Percentiles rank a stretch among this genome's conserved stretches.
These are phyloP conservation scores for Latheticus oryzae DNA, from an alignment of 2,888 invertebrate species.

Conservation along the genomic window DNA sequence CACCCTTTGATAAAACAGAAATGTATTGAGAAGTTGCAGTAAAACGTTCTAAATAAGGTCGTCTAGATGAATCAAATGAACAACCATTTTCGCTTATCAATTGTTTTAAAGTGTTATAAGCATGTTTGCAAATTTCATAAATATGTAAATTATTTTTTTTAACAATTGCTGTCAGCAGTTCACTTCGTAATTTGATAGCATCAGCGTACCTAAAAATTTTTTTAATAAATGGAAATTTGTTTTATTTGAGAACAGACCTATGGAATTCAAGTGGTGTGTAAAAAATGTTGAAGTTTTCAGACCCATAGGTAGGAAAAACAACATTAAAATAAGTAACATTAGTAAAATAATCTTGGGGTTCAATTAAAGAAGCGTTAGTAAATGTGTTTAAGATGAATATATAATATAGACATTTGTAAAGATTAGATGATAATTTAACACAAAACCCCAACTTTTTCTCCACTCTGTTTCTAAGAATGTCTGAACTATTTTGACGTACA, in stretches of 20 bases:
- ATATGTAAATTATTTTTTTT: slow-evolving; percentile 5
- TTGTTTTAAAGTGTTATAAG: slow-evolving; percentile 1
- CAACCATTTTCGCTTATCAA: background rate
- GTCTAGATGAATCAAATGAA: slow-evolving; percentile 26
- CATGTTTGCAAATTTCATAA: slow-evolving; percentile 15
- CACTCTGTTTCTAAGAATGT: slow-evolving; percentile 52
- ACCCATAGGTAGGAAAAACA: slow-evolving; percentile 49
- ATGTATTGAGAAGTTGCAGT: slow-evolving; percentile 47
- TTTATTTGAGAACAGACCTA: no score
- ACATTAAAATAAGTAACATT: slow-evolving; percentile 45
- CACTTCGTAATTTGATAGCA: slow-evolving; percentile 22
- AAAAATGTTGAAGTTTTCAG: slow-evolving; percentile 53
- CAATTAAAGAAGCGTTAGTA: slow-evolving; percentile 49
- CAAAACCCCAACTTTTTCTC: slow-evolving; percentile 52
- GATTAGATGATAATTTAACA: slow-evolving; percentile 50
- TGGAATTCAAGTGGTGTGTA: slow-evolving; percentile 51
- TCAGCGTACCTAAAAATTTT: slow-evolving; percentile 40
- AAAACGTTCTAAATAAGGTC: slow-evolving; percentile 46
- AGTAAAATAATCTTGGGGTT: slow-evolving; percentile 51
- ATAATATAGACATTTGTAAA: slow-evolving; percentile 51
- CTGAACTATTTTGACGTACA: slow-evolving; percentile 48
- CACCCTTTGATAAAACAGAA: slow-evolving; percentile 44
- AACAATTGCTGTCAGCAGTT: slow-evolving; percentile 4
- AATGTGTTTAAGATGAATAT: slow-evolving; percentile 56
- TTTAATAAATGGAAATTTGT: no score